Evolutionary conservation across 2,113 vertebrate species (phyloP), one percentile per base, ranked within the genome.

Genomic region (Rhea americana): DNA sequence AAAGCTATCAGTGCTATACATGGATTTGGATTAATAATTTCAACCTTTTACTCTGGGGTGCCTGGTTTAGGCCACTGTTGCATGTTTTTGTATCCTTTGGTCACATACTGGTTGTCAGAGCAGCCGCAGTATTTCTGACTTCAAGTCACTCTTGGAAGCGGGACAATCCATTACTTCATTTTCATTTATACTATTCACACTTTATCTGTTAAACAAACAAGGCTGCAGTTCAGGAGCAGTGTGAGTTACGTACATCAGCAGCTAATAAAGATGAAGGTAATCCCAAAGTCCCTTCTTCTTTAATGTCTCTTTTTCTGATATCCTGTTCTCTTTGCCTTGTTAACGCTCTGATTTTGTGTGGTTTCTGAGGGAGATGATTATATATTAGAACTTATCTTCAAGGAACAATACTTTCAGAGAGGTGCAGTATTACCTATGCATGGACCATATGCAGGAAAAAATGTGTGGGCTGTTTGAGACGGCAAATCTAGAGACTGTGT

Each of bases 21-120:
- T 48, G 58, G 59, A 78, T 93, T 87, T 93, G 91, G 74, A 89
- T 94, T 91, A 91, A 85, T 78, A 81, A 89, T 94, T 82, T 91
- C 78, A 91, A 11, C 39, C 58, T 93, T 91, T 81, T n/a, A 30
- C 32, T 66, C 53, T 73, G 56, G 45, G 20, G 21, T 93, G 14
- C 56, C n/a, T 76, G 43, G 37, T 73, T 68, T 55, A 62, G 74
- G 65, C 71, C n/a, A 10, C 50, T 75, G 53, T 51, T 63, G 18
- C 37, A 20, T 59, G 21, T 76, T 73, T 16, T 81, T 79, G 70
- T 39, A 71, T 77, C 26, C 71, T 39, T 89, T 28, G 41, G 24
- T 66, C 48, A 61, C 5, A 0, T 39, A 37, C 43, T 71, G 56
- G 7, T 59, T 93, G 35, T 47, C 51, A 0, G 0, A 63, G 77